Conservation (phyloP, 1,140 invertebrate genomes). For the Anthonomus grandis region DNA sequence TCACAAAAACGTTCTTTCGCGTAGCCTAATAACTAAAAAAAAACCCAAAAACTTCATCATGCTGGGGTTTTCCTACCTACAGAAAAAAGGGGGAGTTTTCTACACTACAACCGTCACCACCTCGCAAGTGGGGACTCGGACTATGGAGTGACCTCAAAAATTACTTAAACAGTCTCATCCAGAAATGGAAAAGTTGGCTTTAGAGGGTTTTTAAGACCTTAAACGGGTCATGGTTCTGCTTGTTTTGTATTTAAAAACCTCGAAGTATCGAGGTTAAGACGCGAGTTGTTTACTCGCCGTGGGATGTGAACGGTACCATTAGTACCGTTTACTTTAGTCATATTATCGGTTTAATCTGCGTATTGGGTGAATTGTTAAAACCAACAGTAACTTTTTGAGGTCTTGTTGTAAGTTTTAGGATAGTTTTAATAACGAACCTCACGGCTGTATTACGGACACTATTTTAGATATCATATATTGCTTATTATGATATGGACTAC, state of each 20-base stretch:
- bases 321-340: too few relatives aligned
- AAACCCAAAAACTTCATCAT: too few relatives aligned
- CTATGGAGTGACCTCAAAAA: constrained; percentile 49
- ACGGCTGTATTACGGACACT: not conserved
- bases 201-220: constrained; percentile 34
- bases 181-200: constrained; percentile 47
- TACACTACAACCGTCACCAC: constrained; percentile 35
- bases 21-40: too few relatives aligned
- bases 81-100: constrained; percentile 32
- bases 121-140: constrained; percentile 17
- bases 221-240: constrained; percentile 46
- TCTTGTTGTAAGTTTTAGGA: constrained; percentile 42
- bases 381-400: constrained; percentile 51
- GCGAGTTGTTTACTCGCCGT: too few relatives aligned
- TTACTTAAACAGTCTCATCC: constrained; percentile 50
- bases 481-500: too few relatives aligned
- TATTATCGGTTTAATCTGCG: constrained; percentile 19
- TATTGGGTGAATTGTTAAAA: constrained; percentile 48
- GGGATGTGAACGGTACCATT: too few relatives aligned
- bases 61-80: constrained; percentile 44
- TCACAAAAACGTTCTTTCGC: too few relatives aligned
- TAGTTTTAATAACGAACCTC: constrained; percentile 5
- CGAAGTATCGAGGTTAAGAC: too few relatives aligned
- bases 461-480: too few relatives aligned
- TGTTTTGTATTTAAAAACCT: too few relatives aligned